Conservation (phyloP, 2,888 invertebrate genomes). For the Empis stercorea region DNA sequence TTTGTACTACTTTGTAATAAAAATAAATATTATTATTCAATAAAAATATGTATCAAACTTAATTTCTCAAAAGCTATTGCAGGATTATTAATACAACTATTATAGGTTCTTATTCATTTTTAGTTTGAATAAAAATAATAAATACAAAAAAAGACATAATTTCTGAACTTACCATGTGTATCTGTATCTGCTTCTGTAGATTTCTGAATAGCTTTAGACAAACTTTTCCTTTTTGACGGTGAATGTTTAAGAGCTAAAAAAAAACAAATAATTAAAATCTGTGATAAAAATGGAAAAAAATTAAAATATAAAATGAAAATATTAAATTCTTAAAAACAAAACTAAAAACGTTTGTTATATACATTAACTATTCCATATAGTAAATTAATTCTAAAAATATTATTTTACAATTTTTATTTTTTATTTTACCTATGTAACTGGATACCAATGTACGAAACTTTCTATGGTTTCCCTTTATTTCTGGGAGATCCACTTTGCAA, state of each 20-base stretch:
- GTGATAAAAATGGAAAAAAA: background rate
- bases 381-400: no score
- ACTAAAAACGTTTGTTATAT: background rate
- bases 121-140: no score
- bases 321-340: background rate
- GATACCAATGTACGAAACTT: slow-evolving; percentile 99
- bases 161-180: slow-evolving; percentile 32
- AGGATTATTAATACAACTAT: no score
- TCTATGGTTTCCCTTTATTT: slow-evolving; percentile 96
- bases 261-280: slow-evolving; percentile 1
- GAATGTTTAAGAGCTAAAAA: slow-evolving; percentile 84
- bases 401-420: no score
- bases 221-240: slow-evolving; percentile 87
- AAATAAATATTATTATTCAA: no score
- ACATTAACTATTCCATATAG: no score
- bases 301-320: no score
- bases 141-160: no score
- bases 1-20: no score
- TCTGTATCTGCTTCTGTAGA: slow-evolving; percentile 59
- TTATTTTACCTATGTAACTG: slow-evolving; percentile 89
- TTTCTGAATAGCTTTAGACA: slow-evolving; percentile 59
- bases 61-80: no score
- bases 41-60: no score
- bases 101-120: no score
- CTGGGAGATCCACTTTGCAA: slow-evolving; percentile 86